These are phyloP conservation scores for Alfaro cultratus DNA, from an alignment of 2,797 vertebrate genomes.

Conservation along the genomic window DNA sequence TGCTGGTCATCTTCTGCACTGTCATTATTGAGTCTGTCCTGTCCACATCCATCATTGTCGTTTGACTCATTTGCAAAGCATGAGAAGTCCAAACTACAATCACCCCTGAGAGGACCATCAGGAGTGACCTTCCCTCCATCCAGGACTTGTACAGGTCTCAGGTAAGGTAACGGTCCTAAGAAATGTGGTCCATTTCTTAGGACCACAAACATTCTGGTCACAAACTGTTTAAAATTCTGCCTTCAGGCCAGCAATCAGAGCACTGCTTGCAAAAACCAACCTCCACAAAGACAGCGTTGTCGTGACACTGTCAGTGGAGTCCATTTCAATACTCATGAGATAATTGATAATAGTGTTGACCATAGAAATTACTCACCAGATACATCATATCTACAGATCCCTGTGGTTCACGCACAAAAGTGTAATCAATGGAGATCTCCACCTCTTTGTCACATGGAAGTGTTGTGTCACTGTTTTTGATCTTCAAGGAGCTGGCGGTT, in stretches of 20 bases:
- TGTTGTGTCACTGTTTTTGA: slow-evolving; percentile 35
- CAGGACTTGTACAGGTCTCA: no score
- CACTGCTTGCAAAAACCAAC: background rate
- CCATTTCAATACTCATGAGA: background rate
- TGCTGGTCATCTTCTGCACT: background rate
- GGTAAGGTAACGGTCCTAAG: no score
- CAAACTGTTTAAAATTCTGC: background rate
- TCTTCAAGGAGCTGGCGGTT: slow-evolving; percentile 60
- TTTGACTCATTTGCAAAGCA: no score
- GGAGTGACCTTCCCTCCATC: no score
- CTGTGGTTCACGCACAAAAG: slow-evolving; percentile 26
- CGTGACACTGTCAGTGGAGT: background rate
- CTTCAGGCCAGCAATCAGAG: no score
- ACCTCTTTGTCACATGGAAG: slow-evolving; percentile 61
- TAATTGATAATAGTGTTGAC: background rate
- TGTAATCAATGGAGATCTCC: slow-evolving; percentile 60
- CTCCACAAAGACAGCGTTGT: background rate
- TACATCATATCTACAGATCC: slow-evolving; percentile 57
- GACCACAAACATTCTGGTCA: background rate
- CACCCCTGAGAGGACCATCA: no score
- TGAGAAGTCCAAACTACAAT: no score
- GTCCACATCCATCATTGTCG: background rate
- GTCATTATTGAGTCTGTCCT: background rate
- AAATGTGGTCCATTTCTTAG: no score
- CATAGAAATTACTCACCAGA: slow-evolving; percentile 63